Base-by-base conservation (phyloP, 2,797 vertebrate genomes). In the Malurus splendens region DNA sequence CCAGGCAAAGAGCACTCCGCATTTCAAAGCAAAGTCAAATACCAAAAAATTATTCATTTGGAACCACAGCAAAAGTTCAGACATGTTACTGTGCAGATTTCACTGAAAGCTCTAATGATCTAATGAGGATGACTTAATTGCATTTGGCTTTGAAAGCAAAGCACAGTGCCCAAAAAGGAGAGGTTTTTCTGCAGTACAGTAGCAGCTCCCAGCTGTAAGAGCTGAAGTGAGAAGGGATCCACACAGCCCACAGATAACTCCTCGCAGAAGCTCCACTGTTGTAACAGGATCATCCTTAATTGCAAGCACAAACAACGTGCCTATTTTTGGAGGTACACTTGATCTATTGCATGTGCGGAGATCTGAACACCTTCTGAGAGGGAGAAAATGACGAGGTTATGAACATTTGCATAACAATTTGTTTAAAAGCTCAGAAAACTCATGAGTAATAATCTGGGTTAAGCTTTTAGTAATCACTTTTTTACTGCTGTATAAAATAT, bases 21-120 rank as follows among this genome's bases (percentile, higher is more conserved):
- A 76, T 94, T 95, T 95, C 94, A 95, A 95, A 95, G 90, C 71
- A 32, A 91, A 95, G 82, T 86, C 93, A 94, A 93, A 95, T 94
- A 93, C 90, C 93, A 85, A 95, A 91, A 91, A 92, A 60, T 71
- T 93, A 94, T 94, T 95, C 90, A 89, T 78, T 92, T 90, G 89
- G 82, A 95, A 89, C 87, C 85, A 86, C 77, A 78, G 62, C 1
- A 39, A 84, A 86, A 95, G 94, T 93, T 92, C 87, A 94, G 92
- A 86, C 95, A 78, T 93, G 90, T 91, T 93, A 82, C 73, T 78
- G 89, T 90, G 70, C 67, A 87, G 73, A 90, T 89, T 92, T 92
- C 74, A 92, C 82, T 90, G 54, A 87, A 90, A 89, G 71, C 87
- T 89, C 85, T 93, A 89, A 93, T 92, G 93, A 93, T 91, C 92